A percentile compares a stretch with the other conserved stretches of the same genome.
phyloP scores from a whole-genome alignment of 2,113 vertebrate species.

The Oncorhynchus clarkii region DNA sequence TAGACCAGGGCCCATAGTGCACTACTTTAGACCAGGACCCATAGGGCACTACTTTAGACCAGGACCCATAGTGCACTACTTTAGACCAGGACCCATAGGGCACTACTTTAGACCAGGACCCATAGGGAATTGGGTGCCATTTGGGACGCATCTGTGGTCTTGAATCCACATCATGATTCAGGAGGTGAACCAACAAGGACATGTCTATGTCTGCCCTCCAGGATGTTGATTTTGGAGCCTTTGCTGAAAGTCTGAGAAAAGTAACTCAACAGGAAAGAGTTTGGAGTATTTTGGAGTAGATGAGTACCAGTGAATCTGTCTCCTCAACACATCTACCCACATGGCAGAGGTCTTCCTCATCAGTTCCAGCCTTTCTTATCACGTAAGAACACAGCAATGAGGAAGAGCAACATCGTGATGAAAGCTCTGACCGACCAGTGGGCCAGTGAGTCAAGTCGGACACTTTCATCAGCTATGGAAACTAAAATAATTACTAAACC shows the following conservation, averaged over 20 bases:
- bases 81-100: too few relatives aligned
- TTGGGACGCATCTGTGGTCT: too few relatives aligned
- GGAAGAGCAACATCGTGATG: neutral
- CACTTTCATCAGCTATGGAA: neutral
- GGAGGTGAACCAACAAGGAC: neutral
- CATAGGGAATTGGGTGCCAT: too few relatives aligned
- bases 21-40: too few relatives aligned
- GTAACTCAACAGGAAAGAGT: neutral
- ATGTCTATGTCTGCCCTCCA: neutral
- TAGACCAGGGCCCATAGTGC: too few relatives aligned
- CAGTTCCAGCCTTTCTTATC: neutral
- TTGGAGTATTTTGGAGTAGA: neutral
- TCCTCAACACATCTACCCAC: neutral
- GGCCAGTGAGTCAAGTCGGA: neutral
- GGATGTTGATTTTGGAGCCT: constrained; percentile 10
- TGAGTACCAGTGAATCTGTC: neutral
- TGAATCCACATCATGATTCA: too few relatives aligned
- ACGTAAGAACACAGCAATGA: neutral
- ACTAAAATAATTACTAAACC: neutral
- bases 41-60: too few relatives aligned
- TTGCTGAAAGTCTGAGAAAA: neutral
- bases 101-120: too few relatives aligned
- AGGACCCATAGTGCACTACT: too few relatives aligned
- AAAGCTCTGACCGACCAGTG: neutral
- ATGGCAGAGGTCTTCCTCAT: neutral